Base-by-base conservation (phyloP, 2,113 vertebrate species). In the Charadrius vociferus region DNA sequence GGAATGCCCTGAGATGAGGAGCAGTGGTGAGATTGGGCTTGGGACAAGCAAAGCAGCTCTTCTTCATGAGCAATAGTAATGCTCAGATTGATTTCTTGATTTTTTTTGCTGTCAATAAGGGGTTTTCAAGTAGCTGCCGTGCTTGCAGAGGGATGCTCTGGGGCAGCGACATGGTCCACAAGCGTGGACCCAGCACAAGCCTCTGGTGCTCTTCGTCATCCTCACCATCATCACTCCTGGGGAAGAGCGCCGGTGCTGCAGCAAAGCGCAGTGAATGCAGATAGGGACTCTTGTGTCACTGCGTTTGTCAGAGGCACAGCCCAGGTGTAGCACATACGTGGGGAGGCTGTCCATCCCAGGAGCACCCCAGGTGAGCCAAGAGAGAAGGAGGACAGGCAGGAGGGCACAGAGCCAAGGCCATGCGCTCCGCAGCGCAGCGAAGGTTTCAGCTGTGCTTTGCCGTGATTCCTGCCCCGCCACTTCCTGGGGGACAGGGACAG, bases 341-440 rank as follows among this genome's bases (percentile, higher is more conserved):
- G 41, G 2, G 6, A 45, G 1, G 27, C 14, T 53, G 62, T 20
- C 73, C 58, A 63, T 36, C 19, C 45, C 85, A 70, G 93, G 29
- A 93, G 62, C 63, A 77, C 8, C 63, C 55, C 45, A 0, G 0
- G 55, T 55, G 37, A 92, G 80, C 1, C 0, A 39, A 47, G 55
- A 72, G 15, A 39, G 71, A 82, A 67, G 82, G 70, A 85, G 47
- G 26, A 61, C 62, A 34, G 52, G 80, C 67, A 73, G 62, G 15
- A 62, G 77, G 43, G 43, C 58, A 43, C 2, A 0, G 29, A 70
- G 77, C 80, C 89, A 86, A 65, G 58, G n/a, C 78, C 59, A 11
- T 1, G 22, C 7, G 32, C 45, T 65, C 62, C 5, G 0, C 1
- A 2, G 24, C 0, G 4, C 1, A 2, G 24, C 0, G 5, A 41